These are phyloP conservation scores for Nomada fabriciana DNA, from an alignment of 2,888 invertebrate species.

Conservation along the genomic window DNA sequence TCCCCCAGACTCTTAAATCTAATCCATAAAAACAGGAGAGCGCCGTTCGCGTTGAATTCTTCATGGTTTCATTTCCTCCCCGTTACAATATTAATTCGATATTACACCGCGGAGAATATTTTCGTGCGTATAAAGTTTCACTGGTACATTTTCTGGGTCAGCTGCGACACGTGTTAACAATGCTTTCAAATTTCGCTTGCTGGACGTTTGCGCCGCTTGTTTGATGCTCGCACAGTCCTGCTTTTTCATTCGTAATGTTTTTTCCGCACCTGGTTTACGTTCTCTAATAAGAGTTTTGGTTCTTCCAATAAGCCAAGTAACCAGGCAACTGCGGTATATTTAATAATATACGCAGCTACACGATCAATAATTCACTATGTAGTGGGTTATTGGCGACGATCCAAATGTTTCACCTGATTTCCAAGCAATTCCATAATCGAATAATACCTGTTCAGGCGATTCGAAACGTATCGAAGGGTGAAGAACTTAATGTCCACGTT, in stretches of 20 bases:
- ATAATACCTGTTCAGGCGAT: no score
- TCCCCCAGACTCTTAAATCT: background rate
- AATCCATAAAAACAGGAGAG: background rate
- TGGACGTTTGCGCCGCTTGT: background rate
- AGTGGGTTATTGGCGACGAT: no score
- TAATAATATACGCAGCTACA: no score
- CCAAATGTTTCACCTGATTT: no score
- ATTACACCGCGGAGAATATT: slow-evolving; percentile 2
- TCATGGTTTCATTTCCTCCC: slow-evolving; percentile 5
- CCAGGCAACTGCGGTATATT: no score
- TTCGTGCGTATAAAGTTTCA: background rate
- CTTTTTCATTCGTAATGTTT: background rate
- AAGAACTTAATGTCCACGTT: no score
- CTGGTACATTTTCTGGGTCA: slow-evolving; percentile 24
- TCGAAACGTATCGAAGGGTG: no score
- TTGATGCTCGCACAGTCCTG: background rate
- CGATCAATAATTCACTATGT: no score
- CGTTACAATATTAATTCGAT: background rate
- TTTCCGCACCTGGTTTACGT: background rate
- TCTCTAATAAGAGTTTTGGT: slow-evolving; percentile 11
- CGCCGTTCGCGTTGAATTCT: slow-evolving; percentile 5
- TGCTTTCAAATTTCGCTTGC: slow-evolving; percentile 1
- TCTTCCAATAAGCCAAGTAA: no score
- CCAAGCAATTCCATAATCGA: no score
- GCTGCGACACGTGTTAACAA: slow-evolving; percentile 13